phyloP scores from a whole-genome alignment of 2,113 vertebrate genomes.

The Cathartes aura region DNA sequence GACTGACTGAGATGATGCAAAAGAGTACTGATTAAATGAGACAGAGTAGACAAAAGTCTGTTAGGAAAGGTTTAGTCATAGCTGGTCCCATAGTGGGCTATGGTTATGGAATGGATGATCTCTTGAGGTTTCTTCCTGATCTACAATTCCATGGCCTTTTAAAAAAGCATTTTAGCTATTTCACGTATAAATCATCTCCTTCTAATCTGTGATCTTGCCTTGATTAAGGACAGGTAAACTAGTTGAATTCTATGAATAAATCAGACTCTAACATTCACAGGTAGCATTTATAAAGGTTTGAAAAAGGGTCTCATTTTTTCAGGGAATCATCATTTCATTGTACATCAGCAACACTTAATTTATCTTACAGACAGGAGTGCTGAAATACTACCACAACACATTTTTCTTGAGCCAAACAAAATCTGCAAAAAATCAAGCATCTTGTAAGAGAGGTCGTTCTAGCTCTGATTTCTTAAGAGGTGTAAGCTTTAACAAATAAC shows the following conservation, averaged over 20 bases:
- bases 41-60: not conserved
- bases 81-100: not conserved
- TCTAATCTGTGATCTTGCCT: not conserved
- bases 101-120: not conserved
- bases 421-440: not conserved
- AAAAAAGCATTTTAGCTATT: not conserved
- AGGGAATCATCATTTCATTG: not conserved
- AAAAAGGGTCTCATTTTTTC: not conserved
- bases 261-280: not conserved
- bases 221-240: not conserved
- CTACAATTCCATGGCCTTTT: not conserved
- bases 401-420: not conserved
- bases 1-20: not conserved
- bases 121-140: not conserved
- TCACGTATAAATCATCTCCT: not conserved
- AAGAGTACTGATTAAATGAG: not conserved
- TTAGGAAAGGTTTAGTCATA: not conserved
- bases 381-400: not conserved
- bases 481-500: not conserved
- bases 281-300: not conserved
- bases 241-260: not conserved
- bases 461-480: not conserved
- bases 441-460: not conserved
- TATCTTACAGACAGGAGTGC: not conserved
- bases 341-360: not conserved